Evolutionary conservation across 1,140 invertebrate genomes (phyloP).

Genomic region (Ceratina calcarata): DNA sequence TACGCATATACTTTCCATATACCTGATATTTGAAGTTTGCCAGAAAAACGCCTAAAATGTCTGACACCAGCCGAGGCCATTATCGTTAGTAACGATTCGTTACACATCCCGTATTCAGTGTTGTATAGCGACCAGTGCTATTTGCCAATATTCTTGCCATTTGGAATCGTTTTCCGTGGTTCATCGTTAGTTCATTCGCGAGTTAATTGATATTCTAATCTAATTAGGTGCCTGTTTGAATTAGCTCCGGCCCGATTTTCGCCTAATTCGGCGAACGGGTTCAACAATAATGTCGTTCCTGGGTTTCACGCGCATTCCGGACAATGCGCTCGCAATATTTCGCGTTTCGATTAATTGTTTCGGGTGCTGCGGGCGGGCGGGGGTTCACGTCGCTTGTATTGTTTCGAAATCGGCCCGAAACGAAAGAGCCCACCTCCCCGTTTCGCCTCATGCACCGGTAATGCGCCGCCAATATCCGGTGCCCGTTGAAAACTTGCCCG

Average conservation of each 20-base stretch:
- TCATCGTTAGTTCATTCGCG: neutral
- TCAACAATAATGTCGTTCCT: neutral
- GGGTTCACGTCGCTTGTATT: neutral
- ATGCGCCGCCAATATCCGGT: neutral
- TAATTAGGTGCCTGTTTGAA: neutral
- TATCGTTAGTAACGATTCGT: neutral
- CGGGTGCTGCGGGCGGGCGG: neutral
- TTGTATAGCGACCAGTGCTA: no score
- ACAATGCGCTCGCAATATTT: conserved; percentile 5
- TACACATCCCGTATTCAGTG: neutral
- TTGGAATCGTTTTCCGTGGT: neutral
- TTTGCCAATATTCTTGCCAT: no score
- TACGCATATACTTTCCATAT: no score
- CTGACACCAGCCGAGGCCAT: neutral
- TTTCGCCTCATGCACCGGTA: neutral
- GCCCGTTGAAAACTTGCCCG: neutral
- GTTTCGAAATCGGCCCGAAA: conserved; percentile 1
- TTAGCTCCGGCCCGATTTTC: neutral
- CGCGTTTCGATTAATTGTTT: conserved; percentile 22
- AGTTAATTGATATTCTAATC: neutral
- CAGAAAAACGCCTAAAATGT: no score
- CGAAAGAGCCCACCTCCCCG: neutral
- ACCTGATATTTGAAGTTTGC: no score
- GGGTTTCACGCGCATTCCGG: neutral
- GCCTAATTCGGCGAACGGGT: neutral